Evolutionary conservation across 2,888 invertebrate species (phyloP).

Genomic region (Nebria brevicollis): DNA sequence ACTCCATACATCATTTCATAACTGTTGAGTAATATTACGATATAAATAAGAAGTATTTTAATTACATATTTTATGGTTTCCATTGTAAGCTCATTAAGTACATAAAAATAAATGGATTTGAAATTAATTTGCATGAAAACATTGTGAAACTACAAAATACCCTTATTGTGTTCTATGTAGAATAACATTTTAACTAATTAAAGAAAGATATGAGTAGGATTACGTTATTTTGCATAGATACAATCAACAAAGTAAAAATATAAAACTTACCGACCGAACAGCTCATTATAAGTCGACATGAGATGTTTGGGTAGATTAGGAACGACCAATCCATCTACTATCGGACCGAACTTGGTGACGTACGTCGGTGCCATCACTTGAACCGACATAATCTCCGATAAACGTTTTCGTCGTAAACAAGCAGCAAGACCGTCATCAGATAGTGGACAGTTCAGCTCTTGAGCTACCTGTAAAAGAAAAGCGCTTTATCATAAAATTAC

Average conservation of each 20-base stretch:
- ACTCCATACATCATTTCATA: constrained; percentile 89
- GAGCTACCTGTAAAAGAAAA: constrained; percentile 64
- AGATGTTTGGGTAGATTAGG: constrained; percentile 81
- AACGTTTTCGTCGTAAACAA: constrained; percentile 63
- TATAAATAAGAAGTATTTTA: neutral
- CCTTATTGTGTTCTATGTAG: too few species aligned
- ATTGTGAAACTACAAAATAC: too few species aligned
- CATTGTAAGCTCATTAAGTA: too few species aligned
- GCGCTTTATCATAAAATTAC: neutral
- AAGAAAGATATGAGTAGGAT: too few species aligned
- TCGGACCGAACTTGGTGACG: constrained; percentile 88
- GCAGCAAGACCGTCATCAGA: constrained; percentile 58
- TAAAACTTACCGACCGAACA: constrained; percentile 75
- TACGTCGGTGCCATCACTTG: constrained; percentile 76
- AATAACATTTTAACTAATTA: too few species aligned
- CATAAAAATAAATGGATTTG: too few species aligned
- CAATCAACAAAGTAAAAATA: constrained; percentile 31
- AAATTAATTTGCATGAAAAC: too few species aligned
- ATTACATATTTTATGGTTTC: too few species aligned
- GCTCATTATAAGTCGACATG: constrained; percentile 78
- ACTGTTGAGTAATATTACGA: constrained; percentile 62
- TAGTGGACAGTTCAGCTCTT: constrained; percentile 79
- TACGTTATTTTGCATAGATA: neutral
- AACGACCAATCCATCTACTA: constrained; percentile 86
- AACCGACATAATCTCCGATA: constrained; percentile 76